Percentiles rank a stretch among this genome's conserved stretches.
These are phyloP conservation scores for Micoletzkya japonica DNA, from an alignment of 2,888 invertebrate genomes.

Conservation along the genomic window DNA sequence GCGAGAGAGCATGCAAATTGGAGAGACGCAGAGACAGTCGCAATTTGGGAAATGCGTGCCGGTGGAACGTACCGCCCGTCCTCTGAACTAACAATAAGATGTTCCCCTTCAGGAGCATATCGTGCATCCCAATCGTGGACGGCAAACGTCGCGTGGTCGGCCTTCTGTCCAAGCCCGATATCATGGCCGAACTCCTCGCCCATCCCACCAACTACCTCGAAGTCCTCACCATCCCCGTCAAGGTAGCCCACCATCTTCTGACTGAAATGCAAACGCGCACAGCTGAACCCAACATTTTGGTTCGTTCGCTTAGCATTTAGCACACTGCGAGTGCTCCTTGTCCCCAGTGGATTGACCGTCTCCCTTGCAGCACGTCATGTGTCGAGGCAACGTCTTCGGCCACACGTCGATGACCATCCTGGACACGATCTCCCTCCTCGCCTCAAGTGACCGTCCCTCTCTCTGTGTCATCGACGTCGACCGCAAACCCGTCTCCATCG, in stretches of 20 bases:
- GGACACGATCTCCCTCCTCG: slow-evolving; percentile 45
- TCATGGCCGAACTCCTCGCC: slow-evolving; percentile 46
- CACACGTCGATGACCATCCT: slow-evolving; percentile 40
- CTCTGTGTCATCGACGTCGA: slow-evolving; percentile 43
- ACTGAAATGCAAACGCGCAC: too few species aligned
- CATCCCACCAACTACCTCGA: slow-evolving; percentile 46
- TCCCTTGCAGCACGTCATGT: slow-evolving; percentile 11
- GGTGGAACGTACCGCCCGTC: too few species aligned
- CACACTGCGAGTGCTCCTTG: too few species aligned
- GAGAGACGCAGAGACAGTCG: too few species aligned
- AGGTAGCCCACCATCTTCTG: slow-evolving; percentile 29
- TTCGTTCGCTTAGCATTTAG: too few species aligned
- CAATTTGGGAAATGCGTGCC: too few species aligned
- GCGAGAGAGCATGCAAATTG: too few species aligned
- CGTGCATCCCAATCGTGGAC: slow-evolving; percentile 50
- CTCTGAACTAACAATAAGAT: too few species aligned
- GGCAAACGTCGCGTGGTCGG: slow-evolving; percentile 41
- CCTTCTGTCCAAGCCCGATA: slow-evolving; percentile 46
- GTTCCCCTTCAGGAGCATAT: slow-evolving; percentile 41
- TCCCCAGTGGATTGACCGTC: not conserved
- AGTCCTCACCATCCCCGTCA: slow-evolving; percentile 44
- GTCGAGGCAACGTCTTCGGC: slow-evolving; percentile 30
- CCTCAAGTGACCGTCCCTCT: slow-evolving; percentile 32
- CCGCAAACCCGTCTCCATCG: slow-evolving; percentile 45
- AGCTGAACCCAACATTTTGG: too few species aligned